Conservation (phyloP, 2,113 vertebrate genomes). For the Ginglymostoma cirratum region DNA sequence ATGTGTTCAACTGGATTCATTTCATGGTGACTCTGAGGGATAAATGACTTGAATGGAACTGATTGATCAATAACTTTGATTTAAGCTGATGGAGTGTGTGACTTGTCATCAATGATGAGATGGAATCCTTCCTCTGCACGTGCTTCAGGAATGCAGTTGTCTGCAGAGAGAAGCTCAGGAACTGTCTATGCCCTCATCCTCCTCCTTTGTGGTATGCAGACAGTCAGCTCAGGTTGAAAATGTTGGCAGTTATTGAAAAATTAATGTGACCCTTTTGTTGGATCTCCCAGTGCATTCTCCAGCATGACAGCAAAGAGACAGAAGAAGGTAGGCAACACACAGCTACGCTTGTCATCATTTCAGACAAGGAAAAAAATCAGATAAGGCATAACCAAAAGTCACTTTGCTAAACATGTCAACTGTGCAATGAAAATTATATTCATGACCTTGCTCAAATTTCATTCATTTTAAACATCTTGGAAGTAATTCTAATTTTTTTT, state of each 20-base stretch:
- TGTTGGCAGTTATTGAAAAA: constrained; percentile 3
- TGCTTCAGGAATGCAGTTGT: neutral
- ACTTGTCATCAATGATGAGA: neutral
- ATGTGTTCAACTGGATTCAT: neutral
- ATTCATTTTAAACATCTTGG: neutral
- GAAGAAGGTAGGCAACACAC: neutral
- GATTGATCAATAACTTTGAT: neutral
- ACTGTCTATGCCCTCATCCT: neutral
- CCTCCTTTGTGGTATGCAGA: neutral
- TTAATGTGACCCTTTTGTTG: neutral
- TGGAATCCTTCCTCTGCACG: neutral
- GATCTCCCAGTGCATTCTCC: neutral
- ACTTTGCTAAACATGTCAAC: constrained; percentile 19
- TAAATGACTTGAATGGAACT: neutral
- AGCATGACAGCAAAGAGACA: constrained; percentile 1
- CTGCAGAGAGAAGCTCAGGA: neutral
- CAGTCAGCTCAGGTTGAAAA: neutral
- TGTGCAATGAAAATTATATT: neutral
- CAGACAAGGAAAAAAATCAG: neutral
- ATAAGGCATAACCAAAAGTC: neutral
- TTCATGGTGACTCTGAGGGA: neutral
- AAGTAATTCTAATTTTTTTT: neutral
- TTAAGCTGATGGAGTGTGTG: neutral
- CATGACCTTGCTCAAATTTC: neutral
- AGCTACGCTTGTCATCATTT: neutral